Evolutionary conservation across 1,140 invertebrate species (phyloP).

Genomic region (Drosophila tropicalis): DNA sequence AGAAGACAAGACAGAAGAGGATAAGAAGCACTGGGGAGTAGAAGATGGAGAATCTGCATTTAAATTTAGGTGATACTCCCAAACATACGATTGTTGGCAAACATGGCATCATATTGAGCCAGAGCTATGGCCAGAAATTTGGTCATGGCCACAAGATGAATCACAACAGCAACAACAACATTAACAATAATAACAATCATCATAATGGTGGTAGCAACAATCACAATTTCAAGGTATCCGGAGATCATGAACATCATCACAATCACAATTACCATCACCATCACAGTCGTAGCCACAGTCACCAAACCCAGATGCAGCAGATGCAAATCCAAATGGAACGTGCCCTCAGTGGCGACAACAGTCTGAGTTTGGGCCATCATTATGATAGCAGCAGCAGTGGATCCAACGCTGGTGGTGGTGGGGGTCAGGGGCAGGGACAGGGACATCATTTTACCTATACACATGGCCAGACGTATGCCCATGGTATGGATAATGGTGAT

Average conservation of each 20-base stretch:
- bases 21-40: not conserved
- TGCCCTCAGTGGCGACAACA: not conserved
- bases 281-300: conserved; percentile 3
- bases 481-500: conserved; percentile 34
- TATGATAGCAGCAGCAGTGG: not conserved
- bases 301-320: conserved; percentile 12
- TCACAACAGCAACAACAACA: not conserved
- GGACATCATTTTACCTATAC: conserved; percentile 5
- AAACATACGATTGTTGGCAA: conserved; percentile 7
- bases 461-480: conserved; percentile 19
- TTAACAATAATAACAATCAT: not conserved
- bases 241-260: too few relatives aligned
- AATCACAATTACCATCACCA: too few relatives aligned
- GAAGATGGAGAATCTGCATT: conserved; percentile 36
- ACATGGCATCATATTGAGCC: conserved; percentile 23
- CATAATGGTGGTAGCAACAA: conserved; percentile 10
- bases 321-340: conserved; percentile 14
- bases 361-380: not conserved
- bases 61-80: conserved; percentile 40
- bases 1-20: not conserved
- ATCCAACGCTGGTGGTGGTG: too few relatives aligned
- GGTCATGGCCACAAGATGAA: not conserved
- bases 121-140: conserved; percentile 19
- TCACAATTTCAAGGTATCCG: too few relatives aligned
- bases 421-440: conserved; percentile 17